Evolutionary conservation across 1,140 invertebrate species (phyloP).

Genomic region (Drosophila lini): DNA sequence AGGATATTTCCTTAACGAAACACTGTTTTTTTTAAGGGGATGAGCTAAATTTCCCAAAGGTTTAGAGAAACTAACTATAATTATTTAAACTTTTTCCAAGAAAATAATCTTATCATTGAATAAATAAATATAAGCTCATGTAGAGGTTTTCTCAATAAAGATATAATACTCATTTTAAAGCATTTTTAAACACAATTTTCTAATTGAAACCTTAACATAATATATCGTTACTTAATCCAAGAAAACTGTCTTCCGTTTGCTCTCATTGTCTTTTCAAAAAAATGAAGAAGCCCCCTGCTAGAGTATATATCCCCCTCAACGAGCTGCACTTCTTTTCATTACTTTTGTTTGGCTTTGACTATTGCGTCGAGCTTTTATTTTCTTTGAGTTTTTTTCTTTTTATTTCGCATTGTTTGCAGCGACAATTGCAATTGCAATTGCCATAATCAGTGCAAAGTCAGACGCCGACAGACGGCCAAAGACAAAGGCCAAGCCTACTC

Average conservation of each 20-base stretch:
- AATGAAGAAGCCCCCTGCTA: not conserved
- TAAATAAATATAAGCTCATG: not conserved
- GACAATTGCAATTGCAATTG: conserved; percentile 68
- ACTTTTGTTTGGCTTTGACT: conserved; percentile 68
- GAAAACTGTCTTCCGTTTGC: not conserved
- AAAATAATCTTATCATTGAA: not conserved
- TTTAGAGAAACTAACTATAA: not conserved
- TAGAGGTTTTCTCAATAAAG: not conserved
- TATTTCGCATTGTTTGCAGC: conserved; percentile 71
- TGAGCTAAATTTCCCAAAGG: not conserved
- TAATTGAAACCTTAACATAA: not conserved
- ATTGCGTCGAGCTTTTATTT: conserved; percentile 62
- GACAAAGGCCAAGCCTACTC: conserved; percentile 65
- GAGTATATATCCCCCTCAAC: conserved; percentile 8
- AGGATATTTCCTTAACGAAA: not conserved
- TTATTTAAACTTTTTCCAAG: too few species aligned
- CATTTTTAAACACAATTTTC: not conserved
- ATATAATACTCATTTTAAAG: not conserved
- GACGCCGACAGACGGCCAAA: conserved; percentile 37
- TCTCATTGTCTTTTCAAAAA: not conserved
- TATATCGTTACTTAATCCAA: not conserved
- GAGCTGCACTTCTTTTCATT: conserved; percentile 67
- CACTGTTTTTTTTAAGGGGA: too few species aligned
- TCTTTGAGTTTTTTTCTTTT: conserved; percentile 49
- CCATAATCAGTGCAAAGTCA: conserved; percentile 79